These are phyloP conservation scores for Vultur gryphus DNA, from an alignment of 2,797 vertebrate species.

Conservation along the genomic window DNA sequence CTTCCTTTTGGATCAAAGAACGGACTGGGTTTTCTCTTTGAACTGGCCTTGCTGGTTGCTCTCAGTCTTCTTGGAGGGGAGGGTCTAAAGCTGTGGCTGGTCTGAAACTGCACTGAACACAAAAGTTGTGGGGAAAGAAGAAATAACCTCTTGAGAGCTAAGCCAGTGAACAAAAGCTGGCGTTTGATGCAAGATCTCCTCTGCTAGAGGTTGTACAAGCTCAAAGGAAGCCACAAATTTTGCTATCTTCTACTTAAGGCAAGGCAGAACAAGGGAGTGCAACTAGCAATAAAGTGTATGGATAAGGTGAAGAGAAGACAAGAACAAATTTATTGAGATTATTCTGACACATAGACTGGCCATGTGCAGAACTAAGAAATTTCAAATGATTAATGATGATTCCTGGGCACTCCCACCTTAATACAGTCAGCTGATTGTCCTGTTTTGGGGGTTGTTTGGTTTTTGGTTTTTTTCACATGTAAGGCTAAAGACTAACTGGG, in stretches of 20 bases:
- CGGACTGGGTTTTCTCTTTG: not conserved
- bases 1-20: not conserved
- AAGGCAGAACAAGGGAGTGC: not conserved
- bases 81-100: not conserved
- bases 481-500: not conserved
- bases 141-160: not conserved
- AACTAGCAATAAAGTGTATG: not conserved
- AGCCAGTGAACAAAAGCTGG: not conserved
- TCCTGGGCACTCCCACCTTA: not conserved
- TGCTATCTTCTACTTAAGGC: not conserved
- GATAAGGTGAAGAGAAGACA: not conserved
- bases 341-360: not conserved
- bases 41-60: not conserved
- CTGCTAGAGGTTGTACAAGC: not conserved
- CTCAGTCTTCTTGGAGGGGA: not conserved
- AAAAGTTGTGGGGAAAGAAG: not conserved
- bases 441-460: not conserved
- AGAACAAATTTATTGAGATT: not conserved
- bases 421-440: not conserved
- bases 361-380: not conserved
- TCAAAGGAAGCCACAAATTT: not conserved
- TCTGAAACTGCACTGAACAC: not conserved
- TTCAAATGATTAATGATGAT: not conserved
- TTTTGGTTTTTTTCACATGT: not conserved
- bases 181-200: not conserved